Conservation (phyloP, 2,113 vertebrate genomes). For the Rhegmatorhina hoffmannsi region DNA sequence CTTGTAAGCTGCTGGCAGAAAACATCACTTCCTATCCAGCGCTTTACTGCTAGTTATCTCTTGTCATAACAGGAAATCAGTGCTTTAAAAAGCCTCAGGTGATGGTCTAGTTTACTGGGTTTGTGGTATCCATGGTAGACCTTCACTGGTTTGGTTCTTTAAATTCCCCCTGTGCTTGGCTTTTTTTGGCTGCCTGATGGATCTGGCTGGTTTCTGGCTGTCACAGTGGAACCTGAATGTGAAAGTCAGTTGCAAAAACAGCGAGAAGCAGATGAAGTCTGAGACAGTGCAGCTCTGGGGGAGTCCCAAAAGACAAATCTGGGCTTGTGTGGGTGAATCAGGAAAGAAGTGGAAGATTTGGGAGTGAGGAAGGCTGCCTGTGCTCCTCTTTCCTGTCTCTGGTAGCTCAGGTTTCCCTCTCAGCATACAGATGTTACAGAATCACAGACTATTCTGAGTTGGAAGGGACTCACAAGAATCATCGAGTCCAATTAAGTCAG, state of each 20-base stretch:
- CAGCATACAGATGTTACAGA: not conserved
- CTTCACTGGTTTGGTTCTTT: not conserved
- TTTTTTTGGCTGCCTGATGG: not conserved
- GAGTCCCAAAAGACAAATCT: not conserved
- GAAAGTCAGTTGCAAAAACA: not conserved
- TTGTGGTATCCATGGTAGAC: not conserved
- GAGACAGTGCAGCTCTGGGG: not conserved
- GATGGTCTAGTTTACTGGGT: not conserved
- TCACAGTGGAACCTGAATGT: not conserved
- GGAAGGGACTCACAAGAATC: no score
- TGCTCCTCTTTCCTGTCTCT: not conserved
- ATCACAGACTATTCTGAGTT: no score
- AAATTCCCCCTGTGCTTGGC: not conserved
- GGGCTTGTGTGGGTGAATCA: not conserved
- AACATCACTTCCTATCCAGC: not conserved
- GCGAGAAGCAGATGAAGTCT: not conserved
- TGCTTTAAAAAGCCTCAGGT: not conserved
- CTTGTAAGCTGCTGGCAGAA: not conserved
- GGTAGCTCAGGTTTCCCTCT: not conserved
- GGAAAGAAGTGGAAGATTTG: not conserved
- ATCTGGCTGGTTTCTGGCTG: not conserved
- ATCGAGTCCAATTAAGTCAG: no score
- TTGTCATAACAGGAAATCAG: not conserved
- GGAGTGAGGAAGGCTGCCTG: not conserved
- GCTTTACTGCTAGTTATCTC: not conserved